A percentile compares a stretch with the other conserved stretches of the same genome.
Evolutionary conservation across 2,888 invertebrate species (phyloP).

Genomic region (Rhagonycha lutea): DNA sequence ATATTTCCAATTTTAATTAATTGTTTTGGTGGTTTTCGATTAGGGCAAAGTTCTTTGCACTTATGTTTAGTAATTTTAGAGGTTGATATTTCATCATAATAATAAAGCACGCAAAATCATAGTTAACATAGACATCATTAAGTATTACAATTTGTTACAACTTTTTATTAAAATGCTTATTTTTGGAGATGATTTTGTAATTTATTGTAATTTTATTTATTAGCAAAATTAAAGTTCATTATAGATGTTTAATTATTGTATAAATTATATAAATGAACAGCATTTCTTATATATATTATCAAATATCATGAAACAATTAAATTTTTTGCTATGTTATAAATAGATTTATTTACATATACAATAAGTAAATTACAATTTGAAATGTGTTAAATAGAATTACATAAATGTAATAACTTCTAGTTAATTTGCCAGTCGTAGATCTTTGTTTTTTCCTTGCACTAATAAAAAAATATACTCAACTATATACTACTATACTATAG

Average conservation of each 20-base stretch:
- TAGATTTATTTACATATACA: too few relatives aligned
- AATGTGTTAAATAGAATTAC: neutral
- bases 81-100: neutral
- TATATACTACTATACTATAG: neutral
- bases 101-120: neutral
- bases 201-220: neutral
- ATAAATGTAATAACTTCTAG: neutral
- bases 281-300: too few relatives aligned
- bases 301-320: too few relatives aligned
- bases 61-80: neutral
- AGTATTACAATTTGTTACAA: neutral
- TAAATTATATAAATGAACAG: too few relatives aligned
- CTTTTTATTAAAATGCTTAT: neutral
- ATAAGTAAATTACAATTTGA: too few relatives aligned
- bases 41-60: neutral
- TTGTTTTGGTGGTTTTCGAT: neutral
- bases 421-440: neutral
- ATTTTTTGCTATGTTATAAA: too few relatives aligned
- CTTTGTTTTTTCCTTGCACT: neutral
- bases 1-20: neutral
- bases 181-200: neutral
- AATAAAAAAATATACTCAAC: neutral
- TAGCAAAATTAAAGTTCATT: neutral
- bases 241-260: too few relatives aligned
- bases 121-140: neutral